Evolutionary conservation across 2,888 invertebrate species (phyloP).

Genomic region (Volucella inflata): DNA sequence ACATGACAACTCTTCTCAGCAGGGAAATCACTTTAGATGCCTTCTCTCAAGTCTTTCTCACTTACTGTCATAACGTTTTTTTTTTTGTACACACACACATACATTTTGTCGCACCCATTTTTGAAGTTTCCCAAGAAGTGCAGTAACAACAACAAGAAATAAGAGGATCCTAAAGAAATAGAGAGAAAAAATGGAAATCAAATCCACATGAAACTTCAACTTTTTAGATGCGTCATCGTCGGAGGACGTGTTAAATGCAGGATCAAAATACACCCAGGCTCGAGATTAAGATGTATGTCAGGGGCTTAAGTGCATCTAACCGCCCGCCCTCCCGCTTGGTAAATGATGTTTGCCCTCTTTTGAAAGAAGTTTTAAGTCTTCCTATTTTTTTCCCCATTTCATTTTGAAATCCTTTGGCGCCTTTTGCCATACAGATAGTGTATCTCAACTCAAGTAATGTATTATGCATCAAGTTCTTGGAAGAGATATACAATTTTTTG

Average conservation of each 20-base stretch:
- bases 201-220: slow-evolving; percentile 21
- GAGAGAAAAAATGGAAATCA: slow-evolving; percentile 30
- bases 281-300: slow-evolving; percentile 1
- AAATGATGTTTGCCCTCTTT: background rate
- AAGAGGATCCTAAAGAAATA: background rate
- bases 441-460: slow-evolving; percentile 44
- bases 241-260: slow-evolving; percentile 41
- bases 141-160: background rate
- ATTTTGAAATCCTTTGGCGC: slow-evolving; percentile 7
- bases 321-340: too few species aligned
- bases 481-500: slow-evolving; percentile 20
- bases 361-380: slow-evolving; percentile 12
- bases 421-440: background rate
- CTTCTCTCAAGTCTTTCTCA: slow-evolving; percentile 11
- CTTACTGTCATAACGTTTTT: slow-evolving; percentile 12
- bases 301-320: too few species aligned
- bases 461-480: slow-evolving; percentile 54
- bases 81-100: background rate
- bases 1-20: slow-evolving; percentile 12
- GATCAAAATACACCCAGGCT: slow-evolving; percentile 1
- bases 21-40: slow-evolving; percentile 23
- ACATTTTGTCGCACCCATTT: background rate
- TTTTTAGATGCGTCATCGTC: slow-evolving; percentile 43
- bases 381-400: background rate
- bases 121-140: background rate